Conservation (phyloP, 2,113 vertebrate species). For the Xenopus laevis region DNA sequence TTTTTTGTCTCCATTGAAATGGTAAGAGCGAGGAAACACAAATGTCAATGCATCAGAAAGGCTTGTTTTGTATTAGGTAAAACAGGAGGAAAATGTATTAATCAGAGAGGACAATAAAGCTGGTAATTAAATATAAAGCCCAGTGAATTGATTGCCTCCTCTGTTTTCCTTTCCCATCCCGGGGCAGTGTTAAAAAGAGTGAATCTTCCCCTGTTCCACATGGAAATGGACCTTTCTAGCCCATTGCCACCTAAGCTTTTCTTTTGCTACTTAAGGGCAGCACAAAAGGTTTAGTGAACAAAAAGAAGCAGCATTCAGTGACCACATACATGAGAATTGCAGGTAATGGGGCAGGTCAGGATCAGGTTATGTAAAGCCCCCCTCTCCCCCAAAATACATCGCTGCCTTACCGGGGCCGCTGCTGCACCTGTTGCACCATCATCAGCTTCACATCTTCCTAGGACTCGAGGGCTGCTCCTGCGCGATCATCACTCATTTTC, state of each 20-base stretch:
- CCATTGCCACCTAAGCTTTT: conserved; percentile 44
- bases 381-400: not conserved
- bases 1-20: not conserved
- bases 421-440: conserved; percentile 83
- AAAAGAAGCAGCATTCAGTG: conserved; percentile 35
- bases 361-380: conserved; percentile 28
- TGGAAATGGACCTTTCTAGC: conserved; percentile 32
- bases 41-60: not conserved
- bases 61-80: not conserved
- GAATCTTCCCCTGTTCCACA: conserved; percentile 16
- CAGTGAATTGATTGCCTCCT: conserved; percentile 26
- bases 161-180: conserved; percentile 24
- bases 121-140: conserved; percentile 37
- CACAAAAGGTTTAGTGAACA: conserved; percentile 41
- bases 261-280: conserved; percentile 25
- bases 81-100: conserved; percentile 18
- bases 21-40: not conserved
- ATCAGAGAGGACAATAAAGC: conserved; percentile 17
- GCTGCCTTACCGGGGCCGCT: conserved; percentile 68
- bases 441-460: conserved; percentile 55
- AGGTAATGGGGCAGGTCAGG: conserved; percentile 37
- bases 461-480: conserved; percentile 65
- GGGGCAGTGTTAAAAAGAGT: conserved; percentile 20
- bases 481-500: conserved; percentile 72
- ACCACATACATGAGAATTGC: conserved; percentile 31